A percentile compares a stretch with the other conserved stretches of the same genome.
Evolutionary conservation across 2,113 vertebrate species (phyloP).

Genomic region (Pipra filicauda): DNA sequence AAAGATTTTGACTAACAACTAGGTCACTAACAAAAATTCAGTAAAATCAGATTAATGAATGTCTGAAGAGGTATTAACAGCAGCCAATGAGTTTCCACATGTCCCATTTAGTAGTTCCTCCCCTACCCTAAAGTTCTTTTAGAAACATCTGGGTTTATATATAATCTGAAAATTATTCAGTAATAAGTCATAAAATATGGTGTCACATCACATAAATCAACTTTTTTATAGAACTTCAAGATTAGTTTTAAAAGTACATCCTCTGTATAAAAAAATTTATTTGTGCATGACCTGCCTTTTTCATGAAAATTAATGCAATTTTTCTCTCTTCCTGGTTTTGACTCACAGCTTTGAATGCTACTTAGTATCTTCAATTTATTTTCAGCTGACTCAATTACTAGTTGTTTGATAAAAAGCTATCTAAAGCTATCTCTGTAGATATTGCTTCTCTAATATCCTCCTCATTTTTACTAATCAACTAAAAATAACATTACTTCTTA

Average conservation of each 20-base stretch:
- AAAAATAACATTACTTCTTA: slow-evolving; percentile 15
- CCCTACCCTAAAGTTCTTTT: neutral
- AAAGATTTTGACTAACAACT: neutral
- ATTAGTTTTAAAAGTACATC: neutral
- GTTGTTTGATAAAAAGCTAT: neutral
- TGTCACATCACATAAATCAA: neutral
- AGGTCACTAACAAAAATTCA: neutral
- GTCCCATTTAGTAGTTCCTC: neutral
- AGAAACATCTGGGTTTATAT: neutral
- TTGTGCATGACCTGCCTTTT: neutral
- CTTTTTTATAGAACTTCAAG: neutral
- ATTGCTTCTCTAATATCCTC: neutral
- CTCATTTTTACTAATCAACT: neutral
- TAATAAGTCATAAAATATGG: neutral
- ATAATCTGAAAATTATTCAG: neutral
- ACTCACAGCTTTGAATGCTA: neutral
- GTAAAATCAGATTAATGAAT: neutral
- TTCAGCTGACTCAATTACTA: neutral
- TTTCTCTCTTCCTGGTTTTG: neutral
- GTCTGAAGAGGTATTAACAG: neutral
- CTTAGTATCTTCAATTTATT: neutral
- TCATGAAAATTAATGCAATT: neutral
- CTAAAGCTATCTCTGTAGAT: neutral
- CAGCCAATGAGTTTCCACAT: neutral
- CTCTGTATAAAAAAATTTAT: neutral